Percentiles rank a stretch among this genome's conserved stretches.
Conservation (phyloP, 2,113 vertebrate species). For the Trichechus manatus region DNA sequence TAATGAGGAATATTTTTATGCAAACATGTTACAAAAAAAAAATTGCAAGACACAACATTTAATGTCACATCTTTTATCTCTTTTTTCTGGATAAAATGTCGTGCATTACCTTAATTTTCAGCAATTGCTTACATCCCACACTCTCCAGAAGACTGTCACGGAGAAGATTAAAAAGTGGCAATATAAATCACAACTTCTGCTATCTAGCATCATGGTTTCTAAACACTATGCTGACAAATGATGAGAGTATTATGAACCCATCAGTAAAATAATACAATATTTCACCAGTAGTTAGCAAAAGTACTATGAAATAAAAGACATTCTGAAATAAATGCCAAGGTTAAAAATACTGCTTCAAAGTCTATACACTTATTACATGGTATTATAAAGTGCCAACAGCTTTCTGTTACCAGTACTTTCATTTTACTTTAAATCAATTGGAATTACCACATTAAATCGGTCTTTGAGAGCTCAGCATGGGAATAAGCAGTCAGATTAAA, state of each 20-base stretch:
- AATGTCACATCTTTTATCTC: neutral
- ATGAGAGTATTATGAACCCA: conserved; percentile 40
- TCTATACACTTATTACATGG: conserved; percentile 62
- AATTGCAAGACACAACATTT: neutral
- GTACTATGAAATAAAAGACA: conserved; percentile 73
- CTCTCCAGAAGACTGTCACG: conserved; percentile 45
- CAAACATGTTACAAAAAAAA: conserved; percentile 30
- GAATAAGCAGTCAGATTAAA: conserved; percentile 62
- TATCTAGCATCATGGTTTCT: conserved; percentile 37
- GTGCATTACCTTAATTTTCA: conserved; percentile 1
- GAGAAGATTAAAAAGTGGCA: conserved; percentile 64
- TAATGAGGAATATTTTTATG: conserved; percentile 9
- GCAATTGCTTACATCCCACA: conserved; percentile 21
- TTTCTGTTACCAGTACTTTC: conserved; percentile 36
- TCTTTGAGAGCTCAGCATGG: conserved; percentile 65
- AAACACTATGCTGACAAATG: conserved; percentile 66
- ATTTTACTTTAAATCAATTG: conserved; percentile 47
- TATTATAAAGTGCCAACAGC: conserved; percentile 67
- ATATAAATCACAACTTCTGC: conserved; percentile 55
- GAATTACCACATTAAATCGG: conserved; percentile 61
- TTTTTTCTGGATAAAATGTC: neutral
- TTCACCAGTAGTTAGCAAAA: conserved; percentile 66
- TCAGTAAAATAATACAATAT: conserved; percentile 70
- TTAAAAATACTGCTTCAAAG: conserved; percentile 64
- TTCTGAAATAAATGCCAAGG: conserved; percentile 66